A percentile compares a stretch with the other conserved stretches of the same genome.
Evolutionary conservation across 2,888 invertebrate species (phyloP).

Genomic region (Petrolisthes manimaculis): DNA sequence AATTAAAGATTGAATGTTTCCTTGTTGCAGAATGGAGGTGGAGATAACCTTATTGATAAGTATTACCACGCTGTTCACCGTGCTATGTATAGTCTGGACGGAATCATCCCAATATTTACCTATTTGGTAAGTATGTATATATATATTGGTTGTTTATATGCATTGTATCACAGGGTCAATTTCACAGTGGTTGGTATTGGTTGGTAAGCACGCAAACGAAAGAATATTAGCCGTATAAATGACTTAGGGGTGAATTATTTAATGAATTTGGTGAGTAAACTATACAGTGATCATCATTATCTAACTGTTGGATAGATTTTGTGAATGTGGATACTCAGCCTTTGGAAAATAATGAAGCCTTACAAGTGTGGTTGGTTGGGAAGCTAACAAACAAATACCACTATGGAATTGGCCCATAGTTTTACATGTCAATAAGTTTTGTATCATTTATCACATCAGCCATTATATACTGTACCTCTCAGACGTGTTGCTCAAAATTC

Average conservation of each 20-base stretch:
- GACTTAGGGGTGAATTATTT: too few species aligned
- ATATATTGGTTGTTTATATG: neutral
- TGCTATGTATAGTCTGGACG: conserved; percentile 54
- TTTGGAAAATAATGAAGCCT: too few species aligned
- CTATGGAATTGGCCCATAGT: neutral
- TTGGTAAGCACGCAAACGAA: too few species aligned
- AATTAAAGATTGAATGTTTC: too few species aligned
- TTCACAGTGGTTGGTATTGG: too few species aligned
- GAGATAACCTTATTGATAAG: conserved; percentile 38
- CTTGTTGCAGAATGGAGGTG: conserved; percentile 30
- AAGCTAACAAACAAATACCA: too few species aligned
- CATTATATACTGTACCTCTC: neutral
- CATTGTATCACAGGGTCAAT: neutral
- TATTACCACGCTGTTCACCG: conserved; percentile 48
- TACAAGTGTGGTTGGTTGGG: too few species aligned
- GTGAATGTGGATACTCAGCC: too few species aligned
- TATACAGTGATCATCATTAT: too few species aligned
- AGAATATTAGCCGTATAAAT: too few species aligned
- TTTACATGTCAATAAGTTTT: neutral
- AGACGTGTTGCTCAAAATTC: neutral
- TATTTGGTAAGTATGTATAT: conserved; percentile 39
- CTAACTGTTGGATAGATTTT: too few species aligned
- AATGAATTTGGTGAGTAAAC: too few species aligned
- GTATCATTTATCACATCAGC: neutral
- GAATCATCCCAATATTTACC: conserved; percentile 56